A percentile compares a stretch with the other conserved stretches of the same genome.
These are phyloP conservation scores for Lethenteron reissneri DNA, from an alignment of 2,113 vertebrate species.

Conservation along the genomic window DNA sequence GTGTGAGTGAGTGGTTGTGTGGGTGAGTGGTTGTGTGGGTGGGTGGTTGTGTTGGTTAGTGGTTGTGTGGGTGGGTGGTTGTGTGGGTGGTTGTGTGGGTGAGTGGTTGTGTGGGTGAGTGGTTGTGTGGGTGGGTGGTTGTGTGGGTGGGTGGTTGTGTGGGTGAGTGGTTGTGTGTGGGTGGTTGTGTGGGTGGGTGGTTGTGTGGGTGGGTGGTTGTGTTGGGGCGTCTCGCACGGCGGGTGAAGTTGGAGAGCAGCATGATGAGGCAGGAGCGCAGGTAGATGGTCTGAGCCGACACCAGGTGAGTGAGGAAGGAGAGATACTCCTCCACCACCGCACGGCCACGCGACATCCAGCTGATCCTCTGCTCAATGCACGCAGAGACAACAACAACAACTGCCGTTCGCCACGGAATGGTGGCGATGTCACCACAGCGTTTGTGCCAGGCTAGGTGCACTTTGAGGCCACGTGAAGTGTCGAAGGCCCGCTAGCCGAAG, in stretches of 20 bases:
- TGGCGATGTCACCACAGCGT: neutral
- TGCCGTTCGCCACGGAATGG: neutral
- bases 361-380: conserved; percentile 31
- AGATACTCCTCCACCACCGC: conserved; percentile 73
- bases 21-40: too few species aligned
- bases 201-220: too few species aligned
- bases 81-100: too few species aligned
- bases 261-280: conserved; percentile 56
- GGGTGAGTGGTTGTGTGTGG: too few species aligned
- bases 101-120: too few species aligned
- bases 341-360: conserved; percentile 49
- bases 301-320: conserved; percentile 64
- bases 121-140: too few species aligned
- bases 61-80: too few species aligned
- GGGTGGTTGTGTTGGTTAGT: too few species aligned
- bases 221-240: conserved; percentile 8
- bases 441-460: neutral
- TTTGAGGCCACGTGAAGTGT: neutral
- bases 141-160: too few species aligned
- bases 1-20: too few species aligned
- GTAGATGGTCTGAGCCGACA: conserved; percentile 83
- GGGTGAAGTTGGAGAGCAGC: conserved; percentile 44
- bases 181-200: too few species aligned
- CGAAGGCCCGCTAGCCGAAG: neutral
- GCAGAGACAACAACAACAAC: neutral